Base-by-base conservation (phyloP, 2,113 vertebrate genomes). In the Pelodiscus sinensis region DNA sequence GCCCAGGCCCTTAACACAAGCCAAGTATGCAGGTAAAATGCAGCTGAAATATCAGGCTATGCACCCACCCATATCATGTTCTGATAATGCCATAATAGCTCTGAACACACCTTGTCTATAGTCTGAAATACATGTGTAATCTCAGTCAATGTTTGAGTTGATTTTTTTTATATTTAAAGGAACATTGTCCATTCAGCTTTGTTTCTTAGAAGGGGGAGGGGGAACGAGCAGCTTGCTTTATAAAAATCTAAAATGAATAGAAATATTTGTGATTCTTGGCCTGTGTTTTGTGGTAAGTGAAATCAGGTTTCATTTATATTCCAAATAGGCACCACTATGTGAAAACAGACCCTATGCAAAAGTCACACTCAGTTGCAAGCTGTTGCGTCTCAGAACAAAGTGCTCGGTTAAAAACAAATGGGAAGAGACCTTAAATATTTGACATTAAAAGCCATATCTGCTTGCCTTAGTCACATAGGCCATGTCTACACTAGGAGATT, bases 61-160 rank as follows among this genome's bases (percentile, higher is more conserved):
- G 81, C 35, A 91, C 44, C 86, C 52, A 83, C 55, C 52, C 44
- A 14, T 81, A 90, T 35, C 50, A 73, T 88, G 29, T 35, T 88
- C 94, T 83, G 65, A 85, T 50, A 82, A 92, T 65, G 25, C 86
- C 94, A 80, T 94, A 91, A 60, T 9, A 85, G 88, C 84, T 56
- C 89, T 82, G 65, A 82, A 91, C 65, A 92, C 73, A 60, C 82
- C 83, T 92, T 96, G 94, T 93, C 91, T 94, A 91, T 86, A 75
- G 82, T 91, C 75, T 84, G 54, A 91, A 78, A 86, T 12, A 35
- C 19, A 81, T 0, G 2, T 85, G 16, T 84, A 81, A n/a, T 94
- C 87, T 90, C 87, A 95, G 87, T 95, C 94, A 92, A 83, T 62
- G 93, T 71, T 73, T 38, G n/a, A 84, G 44, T 88, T 88, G 57